Percentiles rank a stretch among this genome's conserved stretches.
Conservation (phyloP, 2,113 vertebrate species). For the Strix uralensis region DNA sequence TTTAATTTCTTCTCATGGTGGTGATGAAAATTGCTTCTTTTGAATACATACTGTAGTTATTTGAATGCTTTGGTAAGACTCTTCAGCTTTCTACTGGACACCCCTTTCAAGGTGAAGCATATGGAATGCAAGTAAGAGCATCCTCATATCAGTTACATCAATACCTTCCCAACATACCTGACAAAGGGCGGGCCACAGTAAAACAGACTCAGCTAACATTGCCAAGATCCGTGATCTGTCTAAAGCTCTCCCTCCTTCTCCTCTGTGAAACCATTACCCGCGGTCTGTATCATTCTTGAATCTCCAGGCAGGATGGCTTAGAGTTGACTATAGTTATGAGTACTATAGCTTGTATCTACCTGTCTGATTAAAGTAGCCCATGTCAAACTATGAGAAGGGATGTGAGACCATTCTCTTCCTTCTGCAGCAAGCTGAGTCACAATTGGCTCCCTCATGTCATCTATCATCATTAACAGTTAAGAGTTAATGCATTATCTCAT, state of each 20-base stretch:
- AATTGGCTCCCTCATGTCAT: neutral
- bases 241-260: neutral
- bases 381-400: neutral
- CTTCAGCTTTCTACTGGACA: neutral
- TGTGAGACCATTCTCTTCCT: neutral
- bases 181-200: neutral
- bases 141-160: neutral
- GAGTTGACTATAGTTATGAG: neutral
- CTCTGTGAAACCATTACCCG: neutral
- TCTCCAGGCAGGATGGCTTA: neutral
- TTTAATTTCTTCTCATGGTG: neutral
- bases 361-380: neutral
- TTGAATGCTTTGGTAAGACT: neutral
- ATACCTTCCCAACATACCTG: neutral
- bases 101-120: neutral
- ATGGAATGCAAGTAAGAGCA: neutral
- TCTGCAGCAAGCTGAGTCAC: neutral
- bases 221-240: neutral
- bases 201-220: neutral
- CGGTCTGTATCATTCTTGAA: neutral
- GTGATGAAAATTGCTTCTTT: neutral
- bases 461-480: neutral
- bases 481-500: neutral
- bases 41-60: neutral
- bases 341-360: neutral